Evolutionary conservation across 2,113 vertebrate species (phyloP), one percentile per base, ranked within the genome.

Genomic region (Potamarius usumacintae): DNA sequence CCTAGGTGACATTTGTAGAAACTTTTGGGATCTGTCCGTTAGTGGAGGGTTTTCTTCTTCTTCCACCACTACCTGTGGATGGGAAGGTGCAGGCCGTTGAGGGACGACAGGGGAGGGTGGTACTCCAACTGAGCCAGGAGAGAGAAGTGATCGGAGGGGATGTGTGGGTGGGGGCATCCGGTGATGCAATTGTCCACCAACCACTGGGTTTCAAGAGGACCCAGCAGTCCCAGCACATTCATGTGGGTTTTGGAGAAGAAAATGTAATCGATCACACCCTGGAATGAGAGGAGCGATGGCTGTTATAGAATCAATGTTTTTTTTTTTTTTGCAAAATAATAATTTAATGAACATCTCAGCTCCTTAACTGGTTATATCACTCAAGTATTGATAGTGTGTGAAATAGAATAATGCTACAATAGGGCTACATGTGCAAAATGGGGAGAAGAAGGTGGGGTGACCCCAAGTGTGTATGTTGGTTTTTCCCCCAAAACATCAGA

Each of bases 191-290:
- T 99, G 91, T 99, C 97, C 87, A 94, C 91, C 91, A 99, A 96
- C 98, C 98, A 99, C 94, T 98, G 97, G 93, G 96, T 96, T 94
- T 99, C 98, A 95, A 99, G 96, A 89, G 98, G 98, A 80, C 98
- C 98, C 90, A 99, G 94, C 88, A 98, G 95, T 60, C 98, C 98
- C 85, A 99, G 95, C 90, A 97, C 97, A 89, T 97, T 97, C 97
- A 99, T 97, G 94, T 98, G 98, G 92, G 96, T 97, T 96, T 97
- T 97, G 91, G 98, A 98, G 96, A 98, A 99, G 96, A 99, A 99
- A 96, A 99, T 97, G 97, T 99, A 99, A 96, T 99, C 98, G 93
- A 99, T 99, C 91, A 99, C 98, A 48, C 98, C 98, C 98, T 99
- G 92, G 11, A 87, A 67, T n/a, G 12, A 69, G 34, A 79, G 34